A percentile compares a stretch with the other conserved stretches of the same genome.
These are phyloP conservation scores for Elmis aenea DNA, from an alignment of 2,888 invertebrate genomes.

Conservation along the genomic window DNA sequence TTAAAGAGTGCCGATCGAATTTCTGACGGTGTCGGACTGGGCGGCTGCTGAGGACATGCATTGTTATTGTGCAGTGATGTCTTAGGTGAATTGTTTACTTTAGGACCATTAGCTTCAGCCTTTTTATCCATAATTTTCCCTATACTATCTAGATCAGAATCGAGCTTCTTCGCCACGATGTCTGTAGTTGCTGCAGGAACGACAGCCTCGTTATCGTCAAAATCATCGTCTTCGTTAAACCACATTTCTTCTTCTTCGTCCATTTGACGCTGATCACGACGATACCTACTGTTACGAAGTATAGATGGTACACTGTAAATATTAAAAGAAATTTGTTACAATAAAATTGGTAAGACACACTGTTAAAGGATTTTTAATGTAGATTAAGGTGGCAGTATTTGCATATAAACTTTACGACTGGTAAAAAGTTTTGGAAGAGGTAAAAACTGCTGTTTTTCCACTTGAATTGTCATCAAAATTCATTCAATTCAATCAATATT, in stretches of 20 bases:
- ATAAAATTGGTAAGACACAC: not conserved
- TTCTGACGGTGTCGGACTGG: constrained; percentile 36
- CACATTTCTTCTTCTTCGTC: constrained; percentile 99
- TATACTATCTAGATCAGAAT: constrained; percentile 57
- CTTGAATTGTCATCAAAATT: too few species aligned
- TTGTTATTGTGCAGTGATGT: constrained; percentile 48
- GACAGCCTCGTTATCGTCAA: constrained; percentile 70
- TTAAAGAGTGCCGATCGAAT: constrained; percentile 50
- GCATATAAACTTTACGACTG: too few species aligned
- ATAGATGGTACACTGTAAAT: constrained; percentile 68
- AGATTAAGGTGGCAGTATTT: not conserved
- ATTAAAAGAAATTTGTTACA: not conserved
- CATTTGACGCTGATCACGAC: constrained; percentile 87
- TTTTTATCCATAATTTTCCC: constrained; percentile 45
- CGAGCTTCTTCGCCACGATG: constrained; percentile 54
- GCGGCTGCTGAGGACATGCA: constrained; percentile 40
- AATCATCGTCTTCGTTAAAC: constrained; percentile 96
- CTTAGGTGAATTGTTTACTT: constrained; percentile 39
- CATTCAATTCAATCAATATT: too few species aligned
- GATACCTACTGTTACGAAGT: constrained; percentile 72
- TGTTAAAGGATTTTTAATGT: not conserved
- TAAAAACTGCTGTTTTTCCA: too few species aligned
- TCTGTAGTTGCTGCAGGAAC: constrained; percentile 51
- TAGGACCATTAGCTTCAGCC: constrained; percentile 42
- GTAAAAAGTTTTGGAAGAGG: too few species aligned